Evolutionary conservation across 1,140 invertebrate genomes (phyloP).

Genomic region (Apis dorsata): DNA sequence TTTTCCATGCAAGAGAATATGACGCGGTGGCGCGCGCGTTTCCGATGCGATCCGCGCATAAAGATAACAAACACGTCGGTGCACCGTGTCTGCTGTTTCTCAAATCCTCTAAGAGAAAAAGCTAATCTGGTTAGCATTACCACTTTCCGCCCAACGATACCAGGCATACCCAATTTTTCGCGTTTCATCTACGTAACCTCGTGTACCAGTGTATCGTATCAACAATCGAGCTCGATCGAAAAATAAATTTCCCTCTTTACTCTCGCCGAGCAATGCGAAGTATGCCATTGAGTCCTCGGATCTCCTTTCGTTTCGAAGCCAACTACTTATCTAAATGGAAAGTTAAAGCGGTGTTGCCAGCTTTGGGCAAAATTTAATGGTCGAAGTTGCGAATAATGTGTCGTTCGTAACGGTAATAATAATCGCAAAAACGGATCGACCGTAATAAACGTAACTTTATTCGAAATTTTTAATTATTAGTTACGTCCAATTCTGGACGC

Average conservation of each 20-base stretch:
- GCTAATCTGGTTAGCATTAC: slow-evolving; percentile 60
- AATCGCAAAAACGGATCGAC: no score
- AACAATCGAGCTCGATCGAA: background rate
- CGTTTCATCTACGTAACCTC: no score
- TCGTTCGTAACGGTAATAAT: no score
- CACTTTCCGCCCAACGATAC: slow-evolving; percentile 8
- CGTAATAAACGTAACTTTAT: no score
- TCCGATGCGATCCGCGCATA: slow-evolving; percentile 69
- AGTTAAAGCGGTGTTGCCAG: no score
- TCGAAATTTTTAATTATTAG: no score
- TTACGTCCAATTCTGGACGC: no score
- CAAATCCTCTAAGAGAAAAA: slow-evolving; percentile 55
- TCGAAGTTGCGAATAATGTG: no score
- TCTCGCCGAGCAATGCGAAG: background rate
- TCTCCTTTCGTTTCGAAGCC: no score
- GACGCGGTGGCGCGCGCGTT: slow-evolving; percentile 54
- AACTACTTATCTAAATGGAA: no score
- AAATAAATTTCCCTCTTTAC: background rate
- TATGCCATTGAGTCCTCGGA: background rate
- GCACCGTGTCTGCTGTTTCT: slow-evolving; percentile 64
- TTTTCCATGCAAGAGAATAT: slow-evolving; percentile 62
- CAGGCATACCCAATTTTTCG: slow-evolving; percentile 11
- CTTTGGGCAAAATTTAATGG: no score
- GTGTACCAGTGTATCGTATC: background rate
- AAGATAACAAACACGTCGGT: slow-evolving; percentile 75